Evolutionary conservation across 2,113 vertebrate species (phyloP).

Genomic region (Alethe castanea): DNA sequence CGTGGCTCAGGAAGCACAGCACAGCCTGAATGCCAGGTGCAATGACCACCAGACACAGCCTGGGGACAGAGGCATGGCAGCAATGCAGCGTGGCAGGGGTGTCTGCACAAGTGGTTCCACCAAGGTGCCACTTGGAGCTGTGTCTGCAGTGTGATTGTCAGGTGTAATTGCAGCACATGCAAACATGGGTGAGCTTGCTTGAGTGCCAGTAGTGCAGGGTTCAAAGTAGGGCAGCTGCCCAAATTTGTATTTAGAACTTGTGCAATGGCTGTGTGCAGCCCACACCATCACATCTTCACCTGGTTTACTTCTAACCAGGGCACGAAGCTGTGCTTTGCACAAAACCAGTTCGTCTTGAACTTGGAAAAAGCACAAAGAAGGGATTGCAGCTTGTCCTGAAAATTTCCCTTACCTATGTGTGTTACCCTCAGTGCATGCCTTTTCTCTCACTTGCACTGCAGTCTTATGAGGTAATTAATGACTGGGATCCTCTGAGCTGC

Average conservation of each 20-base stretch:
- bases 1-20: neutral
- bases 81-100: rapidly evolving
- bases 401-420: neutral
- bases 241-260: neutral
- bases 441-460: neutral
- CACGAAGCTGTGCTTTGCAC: neutral
- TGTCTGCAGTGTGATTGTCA: neutral
- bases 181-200: neutral
- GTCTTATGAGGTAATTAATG: neutral
- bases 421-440: neutral
- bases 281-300: neutral
- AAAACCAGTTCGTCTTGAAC: neutral
- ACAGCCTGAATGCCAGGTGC: neutral
- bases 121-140: neutral
- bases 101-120: neutral
- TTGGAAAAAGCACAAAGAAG: neutral
- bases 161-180: neutral
- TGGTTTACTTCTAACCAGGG: neutral
- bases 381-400: neutral
- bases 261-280: neutral
- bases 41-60: rapidly evolving
- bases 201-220: neutral
- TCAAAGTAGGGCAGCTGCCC: neutral
- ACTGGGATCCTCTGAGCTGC: neutral
- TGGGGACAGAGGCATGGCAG: neutral